Evolutionary conservation across 1,140 invertebrate genomes (phyloP).

Genomic region (Acromyrmex charruanus): DNA sequence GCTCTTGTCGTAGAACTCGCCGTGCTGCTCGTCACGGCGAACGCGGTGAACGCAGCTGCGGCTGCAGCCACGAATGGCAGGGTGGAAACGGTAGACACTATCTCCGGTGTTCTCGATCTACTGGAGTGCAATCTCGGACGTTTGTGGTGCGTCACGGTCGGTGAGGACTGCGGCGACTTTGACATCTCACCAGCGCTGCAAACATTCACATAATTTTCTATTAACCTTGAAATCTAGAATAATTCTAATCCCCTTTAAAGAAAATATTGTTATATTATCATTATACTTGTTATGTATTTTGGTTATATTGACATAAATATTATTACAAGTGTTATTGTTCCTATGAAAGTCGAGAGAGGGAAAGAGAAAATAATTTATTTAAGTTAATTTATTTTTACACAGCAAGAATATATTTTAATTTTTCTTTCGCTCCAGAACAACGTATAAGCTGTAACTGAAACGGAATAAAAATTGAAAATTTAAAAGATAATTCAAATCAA

Average conservation of each 20-base stretch:
- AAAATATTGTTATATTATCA: not conserved
- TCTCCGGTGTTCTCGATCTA: constrained; percentile 63
- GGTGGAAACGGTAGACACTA: constrained; percentile 58
- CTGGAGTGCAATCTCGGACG: not conserved
- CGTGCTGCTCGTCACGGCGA: constrained; percentile 55
- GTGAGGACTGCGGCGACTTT: constrained; percentile 65
- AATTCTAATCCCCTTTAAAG: not conserved
- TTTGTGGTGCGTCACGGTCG: constrained; percentile 14
- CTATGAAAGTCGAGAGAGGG: too few relatives aligned
- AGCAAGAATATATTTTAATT: not conserved
- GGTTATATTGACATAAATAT: not conserved
- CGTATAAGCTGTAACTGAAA: not conserved
- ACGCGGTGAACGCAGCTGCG: constrained; percentile 58
- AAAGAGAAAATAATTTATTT: not conserved
- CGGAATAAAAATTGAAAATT: not conserved
- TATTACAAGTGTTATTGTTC: not conserved
- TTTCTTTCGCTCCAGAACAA: not conserved
- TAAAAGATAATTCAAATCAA: not conserved
- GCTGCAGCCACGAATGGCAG: constrained; percentile 55
- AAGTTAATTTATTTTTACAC: not conserved
- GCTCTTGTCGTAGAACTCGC: constrained; percentile 60
- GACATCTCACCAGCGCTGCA: constrained; percentile 47
- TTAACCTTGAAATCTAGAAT: not conserved
- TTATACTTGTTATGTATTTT: not conserved
- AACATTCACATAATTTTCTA: not conserved